These are phyloP conservation scores for Eumerus sabulonum DNA, from an alignment of 2,888 invertebrate genomes.

Conservation along the genomic window DNA sequence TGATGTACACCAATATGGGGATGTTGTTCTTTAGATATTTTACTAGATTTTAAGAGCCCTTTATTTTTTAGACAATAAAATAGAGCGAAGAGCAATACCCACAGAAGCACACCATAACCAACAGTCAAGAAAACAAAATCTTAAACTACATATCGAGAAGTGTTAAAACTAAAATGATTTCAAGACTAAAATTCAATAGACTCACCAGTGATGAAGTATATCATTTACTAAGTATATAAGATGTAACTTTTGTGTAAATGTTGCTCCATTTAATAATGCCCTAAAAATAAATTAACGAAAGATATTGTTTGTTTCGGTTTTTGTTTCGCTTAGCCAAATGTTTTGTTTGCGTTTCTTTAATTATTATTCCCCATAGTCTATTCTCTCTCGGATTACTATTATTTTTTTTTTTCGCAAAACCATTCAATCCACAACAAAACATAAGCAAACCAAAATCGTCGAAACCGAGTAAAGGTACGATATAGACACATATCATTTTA, in stretches of 20 bases:
- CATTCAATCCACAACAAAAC: slow-evolving; percentile 59
- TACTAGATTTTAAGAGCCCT: no score
- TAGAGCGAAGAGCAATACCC: no score
- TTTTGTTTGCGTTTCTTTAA: slow-evolving; percentile 67
- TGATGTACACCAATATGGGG: no score
- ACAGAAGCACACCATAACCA: slow-evolving; percentile 19
- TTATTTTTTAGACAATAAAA: no score
- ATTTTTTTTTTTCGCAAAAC: slow-evolving; percentile 30
- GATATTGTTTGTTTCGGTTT: slow-evolving; percentile 73
- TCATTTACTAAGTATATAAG: slow-evolving; percentile 99
- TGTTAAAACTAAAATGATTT: no score
- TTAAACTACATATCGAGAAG: not conserved
- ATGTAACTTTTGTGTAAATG: slow-evolving; percentile 96
- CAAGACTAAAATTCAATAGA: slow-evolving; percentile 70
- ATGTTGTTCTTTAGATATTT: no score
- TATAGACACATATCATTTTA: not conserved
- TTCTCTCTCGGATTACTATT: no score
- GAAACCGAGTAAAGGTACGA: slow-evolving; percentile 43
- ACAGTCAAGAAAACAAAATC: not conserved
- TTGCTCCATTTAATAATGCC: slow-evolving; percentile 83
- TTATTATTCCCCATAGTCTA: slow-evolving; percentile 33
- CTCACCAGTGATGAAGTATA: slow-evolving; percentile 98
- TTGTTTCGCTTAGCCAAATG: slow-evolving; percentile 63
- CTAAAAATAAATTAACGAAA: slow-evolving; percentile 80
- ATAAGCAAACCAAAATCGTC: slow-evolving; percentile 58